Base-by-base conservation (phyloP, 1,140 invertebrate genomes). In the Pseudomyrmex sp. region DNA sequence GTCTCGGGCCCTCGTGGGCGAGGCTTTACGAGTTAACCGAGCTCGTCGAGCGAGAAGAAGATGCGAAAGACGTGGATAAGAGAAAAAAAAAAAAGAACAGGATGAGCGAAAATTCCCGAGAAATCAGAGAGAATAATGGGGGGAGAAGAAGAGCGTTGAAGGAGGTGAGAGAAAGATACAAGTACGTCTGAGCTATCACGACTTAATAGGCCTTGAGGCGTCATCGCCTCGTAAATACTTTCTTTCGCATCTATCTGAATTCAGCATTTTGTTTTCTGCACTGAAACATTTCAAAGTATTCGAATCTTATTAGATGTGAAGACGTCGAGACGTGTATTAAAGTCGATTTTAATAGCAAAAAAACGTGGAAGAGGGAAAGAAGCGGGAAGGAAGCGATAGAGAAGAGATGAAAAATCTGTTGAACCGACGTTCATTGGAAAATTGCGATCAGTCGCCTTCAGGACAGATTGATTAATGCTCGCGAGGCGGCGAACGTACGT, bases 401-500 rank as follows among this genome's bases (percentile, higher is more conserved):
- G 72, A 85, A 62, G 69, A 76, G 72, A 90, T 90, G 88, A 90
- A 90, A 90, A 90, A 90, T 90, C 83, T 87, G 70, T 83, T 61
- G 73, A 85, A 68, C 58, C 52, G 74, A 87, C 89, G 80, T 90
- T 90, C 87, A 88, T 90, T 85, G 85, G 88, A 84, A 91, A 91
- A 91, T 91, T 91, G 86, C 85, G 63, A 66, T 18, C 54, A 84
- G 83, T 56, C 58, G 77, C 72, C 66, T 83, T 83, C 74, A 70
- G 82, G 85, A 84, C 83, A 88, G 88, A 68, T 91, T 91, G 90
- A 91, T 91, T 91, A 91, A 91, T 91, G 89, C 73, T 20, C 12
- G 72, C 72, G 58, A 83, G 79, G 61, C 76, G 54, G 13, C 20
- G 56, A 80, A 87, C 74, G 84, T 87, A 85, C 82, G 85, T 84